A percentile compares a stretch with the other conserved stretches of the same genome.
Conservation (phyloP, 2,113 vertebrate genomes). For the Carassius gibelio region DNA sequence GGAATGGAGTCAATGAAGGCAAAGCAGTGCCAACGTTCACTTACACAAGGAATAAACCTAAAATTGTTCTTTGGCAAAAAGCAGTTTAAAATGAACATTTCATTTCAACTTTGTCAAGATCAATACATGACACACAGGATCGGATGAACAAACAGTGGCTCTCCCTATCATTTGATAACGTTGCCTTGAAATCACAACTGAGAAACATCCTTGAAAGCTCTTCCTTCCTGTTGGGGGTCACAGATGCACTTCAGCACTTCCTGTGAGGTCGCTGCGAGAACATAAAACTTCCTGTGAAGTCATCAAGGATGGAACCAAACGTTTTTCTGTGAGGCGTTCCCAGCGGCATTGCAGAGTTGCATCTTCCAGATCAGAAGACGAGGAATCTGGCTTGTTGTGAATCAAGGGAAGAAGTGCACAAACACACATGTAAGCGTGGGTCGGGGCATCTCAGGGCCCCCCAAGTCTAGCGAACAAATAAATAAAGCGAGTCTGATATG, state of each 20-base stretch:
- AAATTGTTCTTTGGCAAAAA: constrained; percentile 65
- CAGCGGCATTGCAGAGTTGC: constrained; percentile 60
- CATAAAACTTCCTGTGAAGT: constrained; percentile 45
- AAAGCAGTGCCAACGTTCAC: constrained; percentile 20
- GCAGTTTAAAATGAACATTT: constrained; percentile 59
- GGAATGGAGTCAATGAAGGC: constrained; percentile 4
- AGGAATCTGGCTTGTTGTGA: constrained; percentile 1
- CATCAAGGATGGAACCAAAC: constrained; percentile 33
- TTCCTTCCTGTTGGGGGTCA: constrained; percentile 26
- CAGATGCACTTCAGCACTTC: constrained; percentile 39
- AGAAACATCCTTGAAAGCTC: constrained; percentile 25
- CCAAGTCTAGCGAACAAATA: constrained; percentile 56
- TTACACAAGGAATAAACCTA: constrained; percentile 31
- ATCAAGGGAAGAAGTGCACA: constrained; percentile 44
- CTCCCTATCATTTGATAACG: constrained; percentile 24
- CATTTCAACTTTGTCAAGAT: constrained; percentile 55
- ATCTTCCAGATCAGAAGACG: constrained; percentile 27
- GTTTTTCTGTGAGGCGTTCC: constrained; percentile 46
- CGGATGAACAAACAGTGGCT: constrained; percentile 18
- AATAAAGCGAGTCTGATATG: constrained; percentile 55
- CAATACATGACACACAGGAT: constrained; percentile 42
- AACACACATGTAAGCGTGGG: constrained; percentile 41
- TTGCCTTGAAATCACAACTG: not conserved
- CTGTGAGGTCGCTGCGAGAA: constrained; percentile 52
- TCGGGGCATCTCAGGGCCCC: not conserved